Base-by-base conservation (phyloP, 2,113 vertebrate genomes). In the Sceloporus tristichus region DNA sequence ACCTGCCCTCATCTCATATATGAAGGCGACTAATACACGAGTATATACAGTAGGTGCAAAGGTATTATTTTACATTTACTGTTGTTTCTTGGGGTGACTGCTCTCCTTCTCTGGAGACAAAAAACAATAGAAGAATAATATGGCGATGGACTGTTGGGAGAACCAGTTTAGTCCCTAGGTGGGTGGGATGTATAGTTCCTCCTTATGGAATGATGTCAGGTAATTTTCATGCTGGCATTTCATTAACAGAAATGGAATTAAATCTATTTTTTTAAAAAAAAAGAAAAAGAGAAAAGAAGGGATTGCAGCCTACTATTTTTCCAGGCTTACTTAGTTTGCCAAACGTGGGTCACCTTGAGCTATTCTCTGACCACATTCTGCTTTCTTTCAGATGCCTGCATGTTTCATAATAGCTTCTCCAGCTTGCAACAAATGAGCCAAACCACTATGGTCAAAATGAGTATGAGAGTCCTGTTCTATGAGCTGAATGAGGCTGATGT, bases 311-410 rank as follows among this genome's bases (percentile, higher is more conserved):
- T 87, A 88, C 79, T 88, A 90, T 94, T 93, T 48, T 91, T 56
- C 90, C 82, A 65, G 74, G 29, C 29, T 38, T 89, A 59, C 79
- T 86, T 94, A 85, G 92, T 95, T 92, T 94, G 91, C 89, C 92
- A 91, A 94, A 91, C 76, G 91, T 88, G 29, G 90, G 77, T 91
- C 77, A 88, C 27, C 84, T 56, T 87, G 62, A 94, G 84, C 70
- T 91, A 83, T 91, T 91, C 93, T 84, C 59, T 68, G 92, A 91
- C 79, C 1, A 54, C 92, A 90, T 85, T 0, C 84, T 16, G 85
- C 38, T 91, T 89, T 92, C 91, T 94, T 87, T 88, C 90, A 83
- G 79, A 87, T 75, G 85, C 88, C 86, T 93, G 88, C 87, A 94
- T 90, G 75, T 93, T 92, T 68, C 80, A 0, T 80, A 92, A 90